phyloP scores from a whole-genome alignment of 37 sponge, comb jelly and placozoan species.

The Eunapius fragilis region DNA sequence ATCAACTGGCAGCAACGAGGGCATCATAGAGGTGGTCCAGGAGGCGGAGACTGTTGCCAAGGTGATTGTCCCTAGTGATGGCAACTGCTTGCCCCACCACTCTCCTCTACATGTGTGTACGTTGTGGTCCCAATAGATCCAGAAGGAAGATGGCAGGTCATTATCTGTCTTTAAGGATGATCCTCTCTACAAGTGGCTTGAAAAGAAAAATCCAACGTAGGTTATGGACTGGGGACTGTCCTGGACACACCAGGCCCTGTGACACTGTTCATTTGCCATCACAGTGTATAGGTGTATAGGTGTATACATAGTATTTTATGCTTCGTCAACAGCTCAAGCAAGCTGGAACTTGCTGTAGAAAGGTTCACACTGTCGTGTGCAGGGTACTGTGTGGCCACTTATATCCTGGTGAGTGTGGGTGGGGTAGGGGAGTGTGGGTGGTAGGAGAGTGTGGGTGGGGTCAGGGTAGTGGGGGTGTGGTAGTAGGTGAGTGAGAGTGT shows the following conservation, averaged over 20 bases:
- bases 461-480: too few species aligned
- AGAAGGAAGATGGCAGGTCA: constrained; percentile 62
- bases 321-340: constrained; percentile 24
- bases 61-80: too few species aligned
- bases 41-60: constrained; percentile 88
- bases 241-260: too few species aligned
- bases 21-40: constrained; percentile 95
- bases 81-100: neutral
- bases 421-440: neutral
- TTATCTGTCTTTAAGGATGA: constrained; percentile 86
- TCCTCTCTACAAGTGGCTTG: constrained; percentile 78
- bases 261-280: too few species aligned
- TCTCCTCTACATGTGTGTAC: neutral
- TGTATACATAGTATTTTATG: neutral
- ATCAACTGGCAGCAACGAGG: constrained; percentile 84
- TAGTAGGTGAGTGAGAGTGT: too few species aligned
- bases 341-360: constrained; percentile 72
- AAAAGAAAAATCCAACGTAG: constrained; percentile 82
- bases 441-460: too few species aligned
- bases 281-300: too few species aligned
- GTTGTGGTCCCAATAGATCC: constrained; percentile 59
- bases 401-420: constrained; percentile 72
- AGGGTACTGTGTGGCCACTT: constrained; percentile 95
- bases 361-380: constrained; percentile 91
- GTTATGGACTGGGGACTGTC: neutral